Conservation (phyloP, 1,140 invertebrate genomes). For the Panagrolaimus sp. region DNA sequence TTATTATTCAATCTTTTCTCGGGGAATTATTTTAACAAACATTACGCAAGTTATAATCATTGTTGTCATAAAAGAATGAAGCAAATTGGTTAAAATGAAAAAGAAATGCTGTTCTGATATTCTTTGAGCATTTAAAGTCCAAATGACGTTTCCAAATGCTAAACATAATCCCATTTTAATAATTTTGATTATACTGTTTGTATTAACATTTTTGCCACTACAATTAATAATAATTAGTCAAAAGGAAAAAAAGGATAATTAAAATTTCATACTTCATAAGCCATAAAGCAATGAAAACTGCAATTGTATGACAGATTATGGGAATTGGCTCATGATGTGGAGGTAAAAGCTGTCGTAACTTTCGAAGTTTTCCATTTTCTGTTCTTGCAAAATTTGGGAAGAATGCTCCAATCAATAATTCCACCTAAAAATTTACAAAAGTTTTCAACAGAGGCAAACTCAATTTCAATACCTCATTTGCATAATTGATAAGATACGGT, state of each 20-base stretch:
- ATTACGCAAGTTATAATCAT: neutral
- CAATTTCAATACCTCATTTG: neutral
- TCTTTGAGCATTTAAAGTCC: neutral
- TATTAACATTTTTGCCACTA: conserved; percentile 2
- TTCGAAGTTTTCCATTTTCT: conserved; percentile 5
- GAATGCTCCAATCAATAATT: neutral
- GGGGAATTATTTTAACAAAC: neutral
- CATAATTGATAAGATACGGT: neutral
- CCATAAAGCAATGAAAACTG: neutral
- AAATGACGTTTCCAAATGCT: neutral
- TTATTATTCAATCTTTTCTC: neutral
- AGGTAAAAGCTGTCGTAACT: neutral
- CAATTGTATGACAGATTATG: neutral
- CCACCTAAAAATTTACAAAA: neutral
- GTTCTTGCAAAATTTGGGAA: neutral
- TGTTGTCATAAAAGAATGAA: neutral
- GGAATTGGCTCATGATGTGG: neutral
- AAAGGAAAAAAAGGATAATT: neutral
- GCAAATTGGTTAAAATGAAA: neutral
- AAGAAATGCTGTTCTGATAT: conserved; percentile 2
- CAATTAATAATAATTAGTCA: neutral
- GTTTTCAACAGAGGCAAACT: neutral
- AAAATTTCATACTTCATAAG: neutral
- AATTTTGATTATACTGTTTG: neutral
- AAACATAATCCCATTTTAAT: neutral